These are phyloP conservation scores for Auanema sp. DNA, from an alignment of 2,888 invertebrate genomes.

Conservation along the genomic window DNA sequence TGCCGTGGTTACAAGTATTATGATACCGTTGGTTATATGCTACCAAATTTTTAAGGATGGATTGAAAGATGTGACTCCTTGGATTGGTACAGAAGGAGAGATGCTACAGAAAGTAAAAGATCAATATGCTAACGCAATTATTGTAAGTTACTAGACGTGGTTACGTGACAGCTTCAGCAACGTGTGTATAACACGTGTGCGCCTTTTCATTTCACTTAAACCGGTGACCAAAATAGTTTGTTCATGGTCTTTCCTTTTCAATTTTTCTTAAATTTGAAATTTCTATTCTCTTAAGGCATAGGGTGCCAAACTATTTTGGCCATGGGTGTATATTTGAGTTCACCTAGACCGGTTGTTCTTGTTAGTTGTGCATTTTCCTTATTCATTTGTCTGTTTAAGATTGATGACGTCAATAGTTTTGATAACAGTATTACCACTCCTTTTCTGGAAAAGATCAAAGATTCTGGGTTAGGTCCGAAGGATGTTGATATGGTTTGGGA, in stretches of 20 bases:
- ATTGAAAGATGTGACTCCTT: constrained; percentile 59
- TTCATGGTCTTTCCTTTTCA: too few species aligned
- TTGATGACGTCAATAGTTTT: constrained; percentile 49
- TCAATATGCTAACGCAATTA: constrained; percentile 58
- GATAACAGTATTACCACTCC: constrained; percentile 45
- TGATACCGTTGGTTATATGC: not conserved
- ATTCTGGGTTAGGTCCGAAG: constrained; percentile 34
- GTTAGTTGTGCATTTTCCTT: too few species aligned
- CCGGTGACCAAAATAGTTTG: too few species aligned
- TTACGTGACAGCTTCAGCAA: too few species aligned
- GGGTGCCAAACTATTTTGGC: not conserved
- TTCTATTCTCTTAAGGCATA: too few species aligned
- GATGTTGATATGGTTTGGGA: constrained; percentile 37
- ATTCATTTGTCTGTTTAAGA: constrained; percentile 20
- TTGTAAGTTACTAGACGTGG: constrained; percentile 34
- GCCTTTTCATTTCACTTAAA: too few species aligned
- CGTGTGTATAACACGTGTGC: too few species aligned
- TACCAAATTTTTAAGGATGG: constrained; percentile 35
- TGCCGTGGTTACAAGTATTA: constrained; percentile 44
- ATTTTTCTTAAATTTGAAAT: too few species aligned
- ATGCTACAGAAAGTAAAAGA: constrained; percentile 61
- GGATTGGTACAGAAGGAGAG: constrained; percentile 61
- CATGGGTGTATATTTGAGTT: too few species aligned
- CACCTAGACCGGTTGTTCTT: too few species aligned
- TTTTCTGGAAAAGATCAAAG: constrained; percentile 45